phyloP scores from a whole-genome alignment of 2,113 vertebrate genomes.

The Lagenorhynchus albirostris region DNA sequence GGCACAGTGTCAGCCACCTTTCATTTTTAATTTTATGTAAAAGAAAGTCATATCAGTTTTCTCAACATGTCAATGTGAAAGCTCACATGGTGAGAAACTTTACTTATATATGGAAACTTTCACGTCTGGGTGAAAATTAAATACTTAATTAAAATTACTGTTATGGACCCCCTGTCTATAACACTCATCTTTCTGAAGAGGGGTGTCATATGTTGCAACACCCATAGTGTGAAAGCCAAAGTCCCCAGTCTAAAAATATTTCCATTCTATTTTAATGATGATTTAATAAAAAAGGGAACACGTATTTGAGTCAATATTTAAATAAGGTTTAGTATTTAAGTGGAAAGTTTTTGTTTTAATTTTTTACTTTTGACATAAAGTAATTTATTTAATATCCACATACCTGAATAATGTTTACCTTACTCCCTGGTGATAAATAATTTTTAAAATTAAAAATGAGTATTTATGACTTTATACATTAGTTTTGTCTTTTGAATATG shows the following conservation, averaged over 20 bases:
- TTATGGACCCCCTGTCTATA: background rate
- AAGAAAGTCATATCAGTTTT: background rate
- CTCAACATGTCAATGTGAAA: background rate
- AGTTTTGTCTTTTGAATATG: background rate
- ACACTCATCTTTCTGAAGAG: background rate
- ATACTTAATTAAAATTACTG: conserved; percentile 17
- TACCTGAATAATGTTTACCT: background rate
- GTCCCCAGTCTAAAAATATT: background rate
- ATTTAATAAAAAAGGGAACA: background rate
- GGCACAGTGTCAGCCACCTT: background rate
- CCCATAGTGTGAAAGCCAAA: background rate
- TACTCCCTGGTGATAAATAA: background rate
- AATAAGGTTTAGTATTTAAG: background rate
- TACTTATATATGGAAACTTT: background rate
- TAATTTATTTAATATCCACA: background rate
- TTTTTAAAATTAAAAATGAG: background rate
- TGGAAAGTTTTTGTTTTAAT: background rate
- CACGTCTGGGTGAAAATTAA: conserved; percentile 48
- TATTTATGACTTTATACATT: background rate
- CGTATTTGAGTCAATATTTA: background rate
- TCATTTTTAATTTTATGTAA: conserved; percentile 22
- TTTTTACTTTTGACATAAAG: background rate
- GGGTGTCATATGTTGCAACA: background rate
- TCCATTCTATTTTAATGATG: background rate
- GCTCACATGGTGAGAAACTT: background rate